Evolutionary conservation across 2,888 invertebrate species (phyloP), one percentile per base, ranked within the genome.

Genomic region (Sarcophaga rosellei): DNA sequence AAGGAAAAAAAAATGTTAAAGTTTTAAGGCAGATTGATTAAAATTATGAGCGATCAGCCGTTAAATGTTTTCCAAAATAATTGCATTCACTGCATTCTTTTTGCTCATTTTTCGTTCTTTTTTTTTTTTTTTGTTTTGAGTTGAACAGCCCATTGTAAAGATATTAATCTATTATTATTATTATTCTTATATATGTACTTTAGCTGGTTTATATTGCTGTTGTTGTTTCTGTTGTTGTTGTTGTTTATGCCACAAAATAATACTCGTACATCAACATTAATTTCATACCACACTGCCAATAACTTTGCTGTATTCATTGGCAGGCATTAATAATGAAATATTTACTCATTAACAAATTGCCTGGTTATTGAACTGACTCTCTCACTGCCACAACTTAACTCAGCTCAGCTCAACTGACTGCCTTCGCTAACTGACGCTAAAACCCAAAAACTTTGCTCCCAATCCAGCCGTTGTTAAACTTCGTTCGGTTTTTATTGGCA

Each of bases 11-110:
- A 61, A 61, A n/a, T 20, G 61, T 5, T 61, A 10, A 82, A 70
- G 86, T 84, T 86, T 91, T 69, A 89, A 91, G 91, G 91, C 90
- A 91, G 91, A 91, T 92, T 92, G 92, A 92, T 92, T 92, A 92
- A 92, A 91, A 91, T 91, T 92, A 91, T 92, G 92, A 91, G 92
- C 92, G 92, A 92, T 92, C 92, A 92, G 92, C 92, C 93, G 92
- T 92, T 92, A 92, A 92, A 80, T 84, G 90, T 92, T 92, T 21
- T 61, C 90, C 11, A 35, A 61, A 61, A 61, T 23, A 53, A 62
- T 68, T 57, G 44, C 47, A 53, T 76, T 57, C 11, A 65, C 53
- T 70, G 47, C 65, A 70, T 73, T 57, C n/a, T 59, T n/a, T 69
- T 35, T 35, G 35, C 10, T 68, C 59, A 80, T 73, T 72, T 73